Evolutionary conservation across 2,797 vertebrate species (phyloP), one percentile per base, ranked within the genome.

Genomic region (Sebastes matsubarae): DNA sequence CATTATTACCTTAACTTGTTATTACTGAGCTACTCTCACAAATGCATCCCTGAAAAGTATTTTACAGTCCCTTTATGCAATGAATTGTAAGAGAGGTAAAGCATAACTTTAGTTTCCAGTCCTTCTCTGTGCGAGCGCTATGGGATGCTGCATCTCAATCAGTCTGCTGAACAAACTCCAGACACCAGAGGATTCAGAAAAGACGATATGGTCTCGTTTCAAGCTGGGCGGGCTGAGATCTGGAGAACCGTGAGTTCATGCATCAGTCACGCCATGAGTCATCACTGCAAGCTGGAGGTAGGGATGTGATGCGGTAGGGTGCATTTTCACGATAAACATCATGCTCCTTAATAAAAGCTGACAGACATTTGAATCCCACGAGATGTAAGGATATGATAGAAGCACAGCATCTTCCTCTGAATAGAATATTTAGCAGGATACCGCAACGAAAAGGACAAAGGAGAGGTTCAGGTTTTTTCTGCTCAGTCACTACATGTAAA

Each of bases 201-300:
- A 50, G 22, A 81, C 5, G 24, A 83, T 22, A 68, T 6, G 57
- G 68, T 75, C 65, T 82, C 1, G 5, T 74, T 76, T 91, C 24
- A 72, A 67, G 68, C 67, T 52, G 50, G 13, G 27, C 8, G 5
- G 60, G 50, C 50, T 38, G 80, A 77, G 46, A 68, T 82, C 22
- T 65, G 61, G 36, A 77, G 67, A 79, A 34, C 52, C 64, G 24
- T 38, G 67, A 73, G 72, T 82, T 79, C 68, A 87, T 65, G 71
- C 72, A 87, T 87, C 86, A 79, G 83, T 89, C 70, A 74, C 72
- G 57, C 71, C 25, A 10, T 79, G 83, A 87, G 58, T 87, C 83
- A 85, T 80, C 68, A n/a, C 55, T 65, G 55, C 42, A 68, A 29
- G 77, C 80, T 76, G 55, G 72, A 79, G 80, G 75, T 75, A 42